phyloP scores from a whole-genome alignment of 2,888 invertebrate genomes.

The Dorcus parallelipipedus region DNA sequence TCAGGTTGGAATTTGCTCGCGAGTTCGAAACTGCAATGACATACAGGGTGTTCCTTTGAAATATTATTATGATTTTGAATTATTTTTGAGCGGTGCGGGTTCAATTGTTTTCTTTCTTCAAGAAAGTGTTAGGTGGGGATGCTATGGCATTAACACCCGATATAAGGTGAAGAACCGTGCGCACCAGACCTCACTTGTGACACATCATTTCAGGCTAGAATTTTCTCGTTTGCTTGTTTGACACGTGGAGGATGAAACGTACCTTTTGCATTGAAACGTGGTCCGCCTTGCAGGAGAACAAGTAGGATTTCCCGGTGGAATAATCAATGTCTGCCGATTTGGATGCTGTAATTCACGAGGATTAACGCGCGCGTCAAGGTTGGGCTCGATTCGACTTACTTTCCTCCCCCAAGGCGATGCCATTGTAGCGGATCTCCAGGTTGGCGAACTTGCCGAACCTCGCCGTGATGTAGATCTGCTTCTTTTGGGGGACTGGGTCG shows the following conservation, averaged over 20 bases:
- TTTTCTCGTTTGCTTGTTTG: no score
- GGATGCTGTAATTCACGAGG: conserved; percentile 16
- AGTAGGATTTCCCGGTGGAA: conserved; percentile 54
- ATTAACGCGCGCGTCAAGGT: background rate
- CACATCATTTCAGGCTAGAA: no score
- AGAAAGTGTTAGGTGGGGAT: no score
- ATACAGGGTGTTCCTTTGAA: background rate
- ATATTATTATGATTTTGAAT: no score
- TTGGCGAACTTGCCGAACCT: conserved; percentile 53
- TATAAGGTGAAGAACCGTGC: no score
- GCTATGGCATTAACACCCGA: no score
- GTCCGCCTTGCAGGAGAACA: conserved; percentile 53
- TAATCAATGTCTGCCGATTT: conserved; percentile 40
- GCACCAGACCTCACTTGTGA: no score
- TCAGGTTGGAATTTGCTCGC: no score
- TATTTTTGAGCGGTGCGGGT: no score
- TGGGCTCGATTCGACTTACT: conserved; percentile 2
- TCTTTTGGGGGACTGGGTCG: conserved; percentile 44
- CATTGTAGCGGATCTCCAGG: conserved; percentile 53
- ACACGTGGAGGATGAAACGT: conserved; percentile 4
- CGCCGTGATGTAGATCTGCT: conserved; percentile 51
- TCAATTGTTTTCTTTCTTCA: no score
- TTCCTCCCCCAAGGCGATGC: conserved; percentile 39
- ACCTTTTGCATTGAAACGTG: conserved; percentile 38
- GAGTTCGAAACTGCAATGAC: no score